Conservation (phyloP, 30 jellyfish, hydroid and myxozoan genomes). For the Chrysaora quinquecirrha region DNA sequence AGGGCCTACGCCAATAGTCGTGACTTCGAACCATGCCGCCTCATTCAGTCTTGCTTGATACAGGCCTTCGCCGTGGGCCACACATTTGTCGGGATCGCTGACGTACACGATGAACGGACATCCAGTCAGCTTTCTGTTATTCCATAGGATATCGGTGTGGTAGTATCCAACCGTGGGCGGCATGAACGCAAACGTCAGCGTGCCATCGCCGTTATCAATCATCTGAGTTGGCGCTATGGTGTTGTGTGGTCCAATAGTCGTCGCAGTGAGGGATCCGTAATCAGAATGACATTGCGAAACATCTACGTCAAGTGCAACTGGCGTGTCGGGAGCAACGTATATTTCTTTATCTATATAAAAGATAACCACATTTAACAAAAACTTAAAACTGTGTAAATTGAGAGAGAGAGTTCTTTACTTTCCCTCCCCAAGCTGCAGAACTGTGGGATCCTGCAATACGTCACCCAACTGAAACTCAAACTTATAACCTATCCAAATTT, state of each 20-base stretch:
- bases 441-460: too few relatives aligned
- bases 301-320: slow-evolving; percentile 76
- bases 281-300: slow-evolving; percentile 75
- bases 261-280: slow-evolving; percentile 80
- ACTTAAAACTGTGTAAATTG: too few relatives aligned
- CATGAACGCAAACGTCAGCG: slow-evolving; percentile 60
- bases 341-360: slow-evolving; percentile 68
- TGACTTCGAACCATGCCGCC: slow-evolving; percentile 74
- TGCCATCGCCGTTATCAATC: slow-evolving; percentile 70
- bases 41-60: slow-evolving; percentile 87
- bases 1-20: slow-evolving; percentile 98
- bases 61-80: slow-evolving; percentile 92
- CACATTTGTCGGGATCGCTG: slow-evolving; percentile 84
- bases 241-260: slow-evolving; percentile 84
- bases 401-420: too few relatives aligned
- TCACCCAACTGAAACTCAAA: too few relatives aligned
- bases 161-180: slow-evolving; percentile 89
- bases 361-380: background rate
- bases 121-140: slow-evolving; percentile 82
- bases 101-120: slow-evolving; percentile 88
- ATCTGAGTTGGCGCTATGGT: slow-evolving; percentile 66
- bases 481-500: too few relatives aligned
- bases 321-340: slow-evolving; percentile 73
- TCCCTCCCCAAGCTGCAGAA: too few relatives aligned
- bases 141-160: slow-evolving; percentile 76